These are phyloP conservation scores for Eupelmus urozonus DNA, from an alignment of 2,888 invertebrate species.

Conservation along the genomic window DNA sequence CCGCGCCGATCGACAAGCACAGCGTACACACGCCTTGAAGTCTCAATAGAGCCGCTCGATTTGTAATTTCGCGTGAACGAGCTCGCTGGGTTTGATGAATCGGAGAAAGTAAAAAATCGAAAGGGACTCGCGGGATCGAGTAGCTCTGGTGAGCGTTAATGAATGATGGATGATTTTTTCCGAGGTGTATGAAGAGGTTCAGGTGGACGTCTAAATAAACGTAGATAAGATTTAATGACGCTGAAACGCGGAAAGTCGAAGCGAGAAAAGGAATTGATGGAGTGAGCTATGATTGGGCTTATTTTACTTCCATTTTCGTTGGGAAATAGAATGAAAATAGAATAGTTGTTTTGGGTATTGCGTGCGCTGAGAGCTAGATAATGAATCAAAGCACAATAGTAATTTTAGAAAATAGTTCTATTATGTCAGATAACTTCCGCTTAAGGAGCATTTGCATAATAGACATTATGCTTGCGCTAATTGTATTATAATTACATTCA, in stretches of 20 bases:
- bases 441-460: not conserved
- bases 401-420: too few species aligned
- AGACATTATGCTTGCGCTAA: not conserved
- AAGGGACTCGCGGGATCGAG: not conserved
- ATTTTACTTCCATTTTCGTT: not conserved
- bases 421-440: too few species aligned
- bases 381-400: too few species aligned
- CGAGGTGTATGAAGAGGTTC: not conserved
- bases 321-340: not conserved
- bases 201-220: not conserved
- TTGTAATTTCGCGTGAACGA: constrained; percentile 35
- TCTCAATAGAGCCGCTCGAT: constrained; percentile 38
- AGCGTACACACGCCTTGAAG: constrained; percentile 11
- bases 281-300: not conserved
- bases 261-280: not conserved
- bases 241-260: not conserved
- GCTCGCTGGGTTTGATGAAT: constrained; percentile 40
- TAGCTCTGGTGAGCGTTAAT: not conserved
- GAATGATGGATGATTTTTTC: constrained; percentile 30
- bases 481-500: not conserved
- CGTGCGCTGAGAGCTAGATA: too few species aligned
- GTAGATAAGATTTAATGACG: constrained; percentile 7
- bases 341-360: too few species aligned
- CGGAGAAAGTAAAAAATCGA: constrained; percentile 45
- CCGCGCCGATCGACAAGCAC: too few species aligned